Conservation (phyloP, 1,140 invertebrate genomes). For the Caenorhabditis tropicalis region DNA sequence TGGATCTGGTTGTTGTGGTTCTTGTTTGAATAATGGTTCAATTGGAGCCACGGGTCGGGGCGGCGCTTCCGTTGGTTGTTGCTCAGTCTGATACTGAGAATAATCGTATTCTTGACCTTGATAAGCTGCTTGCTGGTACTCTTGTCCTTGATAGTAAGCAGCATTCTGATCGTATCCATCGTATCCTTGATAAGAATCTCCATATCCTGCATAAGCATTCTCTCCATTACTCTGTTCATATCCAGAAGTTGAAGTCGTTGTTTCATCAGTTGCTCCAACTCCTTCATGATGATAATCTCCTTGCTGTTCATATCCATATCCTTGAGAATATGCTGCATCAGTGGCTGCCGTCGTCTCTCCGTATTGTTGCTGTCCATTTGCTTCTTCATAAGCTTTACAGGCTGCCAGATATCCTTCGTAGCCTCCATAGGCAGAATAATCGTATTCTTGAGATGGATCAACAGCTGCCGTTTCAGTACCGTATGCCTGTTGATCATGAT, state of each 20-base stretch:
- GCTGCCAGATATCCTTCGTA: neutral
- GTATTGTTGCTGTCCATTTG: conserved; percentile 2
- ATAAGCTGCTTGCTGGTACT: conserved; percentile 13
- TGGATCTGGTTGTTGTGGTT: conserved; percentile 3
- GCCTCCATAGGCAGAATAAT: conserved; percentile 48
- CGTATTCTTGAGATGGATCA: conserved; percentile 24
- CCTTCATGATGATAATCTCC: conserved; percentile 39
- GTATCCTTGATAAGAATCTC: conserved; percentile 45
- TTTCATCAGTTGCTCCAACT: conserved; percentile 22
- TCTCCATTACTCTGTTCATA: conserved; percentile 24
- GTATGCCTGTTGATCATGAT: neutral
- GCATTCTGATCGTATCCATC: conserved; percentile 51
- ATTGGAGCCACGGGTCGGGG: conserved; percentile 14
- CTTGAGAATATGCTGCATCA: neutral
- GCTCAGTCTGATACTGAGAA: conserved; percentile 19
- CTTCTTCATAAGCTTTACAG: conserved; percentile 14
- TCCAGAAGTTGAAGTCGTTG: neutral
- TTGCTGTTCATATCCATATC: conserved; percentile 48
- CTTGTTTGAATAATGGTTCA: neutral
- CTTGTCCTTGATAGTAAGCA: conserved; percentile 4
- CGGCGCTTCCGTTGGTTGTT: neutral
- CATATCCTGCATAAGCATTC: conserved; percentile 32
- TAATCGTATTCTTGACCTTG: conserved; percentile 26
- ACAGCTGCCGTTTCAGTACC: neutral
- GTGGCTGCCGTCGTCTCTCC: neutral